Percentiles rank a stretch among this genome's conserved stretches.
These are phyloP conservation scores for Scaptomyza graminum DNA, from an alignment of 1,140 invertebrate species.

Conservation along the genomic window DNA sequence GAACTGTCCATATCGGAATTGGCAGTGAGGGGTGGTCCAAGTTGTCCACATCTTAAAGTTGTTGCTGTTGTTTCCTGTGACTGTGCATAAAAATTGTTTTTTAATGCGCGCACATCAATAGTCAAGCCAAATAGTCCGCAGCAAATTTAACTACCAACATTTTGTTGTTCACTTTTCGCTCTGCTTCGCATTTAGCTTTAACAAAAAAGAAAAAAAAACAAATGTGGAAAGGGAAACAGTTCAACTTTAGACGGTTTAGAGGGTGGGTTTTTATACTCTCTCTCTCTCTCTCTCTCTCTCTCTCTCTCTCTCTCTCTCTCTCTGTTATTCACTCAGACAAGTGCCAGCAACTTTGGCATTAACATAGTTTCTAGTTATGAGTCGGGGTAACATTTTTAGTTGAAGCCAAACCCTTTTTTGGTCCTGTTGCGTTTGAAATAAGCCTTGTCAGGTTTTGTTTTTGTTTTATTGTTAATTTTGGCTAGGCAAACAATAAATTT, in stretches of 20 bases:
- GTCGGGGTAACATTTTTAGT: conserved; percentile 4
- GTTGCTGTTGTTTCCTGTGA: conserved; percentile 18
- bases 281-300: background rate
- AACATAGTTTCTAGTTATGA: conserved; percentile 38
- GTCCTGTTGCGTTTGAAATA: conserved; percentile 36
- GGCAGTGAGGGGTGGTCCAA: conserved; percentile 7
- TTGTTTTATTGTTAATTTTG: conserved; percentile 28
- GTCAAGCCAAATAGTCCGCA: conserved; percentile 77
- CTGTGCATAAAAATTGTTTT: conserved; percentile 77
- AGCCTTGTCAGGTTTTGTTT: conserved; percentile 20
- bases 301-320: conserved; percentile 11
- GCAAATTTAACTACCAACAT: conserved; percentile 75
- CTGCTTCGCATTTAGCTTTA: conserved; percentile 39
- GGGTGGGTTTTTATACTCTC: conserved; percentile 12
- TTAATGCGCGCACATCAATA: conserved; percentile 79
- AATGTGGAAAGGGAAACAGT: background rate
- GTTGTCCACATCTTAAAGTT: conserved; percentile 28
- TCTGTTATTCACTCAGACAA: background rate
- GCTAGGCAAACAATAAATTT: conserved; percentile 64
- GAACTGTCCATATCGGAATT: conserved; percentile 15
- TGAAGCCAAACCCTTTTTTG: conserved; percentile 15
- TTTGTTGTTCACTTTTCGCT: conserved; percentile 60
- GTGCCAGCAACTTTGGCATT: conserved; percentile 26
- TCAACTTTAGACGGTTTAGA: conserved; percentile 11
- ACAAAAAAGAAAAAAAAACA: conserved; percentile 25